Conservation (phyloP, 2,113 vertebrate species). For the Lamprotornis superbus region DNA sequence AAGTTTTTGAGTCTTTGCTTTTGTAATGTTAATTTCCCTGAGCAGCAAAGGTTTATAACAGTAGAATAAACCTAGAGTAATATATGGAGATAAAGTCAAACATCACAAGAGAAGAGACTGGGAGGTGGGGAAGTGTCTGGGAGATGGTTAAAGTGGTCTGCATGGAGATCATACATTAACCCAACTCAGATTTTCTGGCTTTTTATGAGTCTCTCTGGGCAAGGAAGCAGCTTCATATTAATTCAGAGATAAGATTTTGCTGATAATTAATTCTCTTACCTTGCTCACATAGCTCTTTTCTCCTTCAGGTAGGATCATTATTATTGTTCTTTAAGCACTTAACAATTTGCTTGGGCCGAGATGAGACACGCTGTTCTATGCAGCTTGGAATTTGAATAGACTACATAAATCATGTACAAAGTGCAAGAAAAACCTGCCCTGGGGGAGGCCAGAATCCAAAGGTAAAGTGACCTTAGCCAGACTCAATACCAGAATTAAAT, state of each 20-base stretch:
- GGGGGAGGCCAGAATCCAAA: not conserved
- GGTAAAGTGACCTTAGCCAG: not conserved
- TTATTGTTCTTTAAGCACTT: not conserved
- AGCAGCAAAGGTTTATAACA: not conserved
- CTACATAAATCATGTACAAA: not conserved
- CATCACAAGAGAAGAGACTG: not conserved
- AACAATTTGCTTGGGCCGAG: not conserved
- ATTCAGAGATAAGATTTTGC: not conserved
- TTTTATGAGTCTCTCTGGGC: not conserved
- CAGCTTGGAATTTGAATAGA: not conserved
- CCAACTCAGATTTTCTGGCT: not conserved
- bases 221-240: not conserved
- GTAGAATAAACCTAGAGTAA: not conserved
- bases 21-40: not conserved
- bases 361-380: not conserved
- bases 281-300: not conserved
- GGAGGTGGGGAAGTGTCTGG: not conserved
- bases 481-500: not conserved
- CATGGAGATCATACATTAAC: not conserved
- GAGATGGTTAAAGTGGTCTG: not conserved
- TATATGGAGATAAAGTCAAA: not conserved
- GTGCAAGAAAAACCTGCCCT: not conserved
- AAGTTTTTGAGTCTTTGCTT: not conserved
- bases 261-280: not conserved
- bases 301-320: not conserved